Percentiles rank a stretch among this genome's conserved stretches.
Conservation (phyloP, 2,797 vertebrate genomes). For the Cottoperca gobio region DNA sequence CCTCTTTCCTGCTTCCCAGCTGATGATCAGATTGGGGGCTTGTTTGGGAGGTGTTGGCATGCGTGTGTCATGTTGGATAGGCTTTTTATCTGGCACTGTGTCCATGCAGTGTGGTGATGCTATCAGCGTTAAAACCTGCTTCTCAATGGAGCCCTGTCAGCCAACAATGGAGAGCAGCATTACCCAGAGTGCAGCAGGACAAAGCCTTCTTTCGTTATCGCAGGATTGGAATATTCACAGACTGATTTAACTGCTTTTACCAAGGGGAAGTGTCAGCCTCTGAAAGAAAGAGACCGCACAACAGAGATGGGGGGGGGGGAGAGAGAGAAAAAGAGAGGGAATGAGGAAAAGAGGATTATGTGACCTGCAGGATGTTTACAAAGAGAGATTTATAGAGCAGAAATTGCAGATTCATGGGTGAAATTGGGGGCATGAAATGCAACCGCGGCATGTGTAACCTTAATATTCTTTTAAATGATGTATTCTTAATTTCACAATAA, state of each 20-base stretch:
- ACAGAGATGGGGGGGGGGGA: constrained; percentile 26
- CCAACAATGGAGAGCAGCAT: constrained; percentile 82
- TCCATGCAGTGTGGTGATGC: constrained; percentile 79
- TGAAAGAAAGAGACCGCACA: constrained; percentile 60
- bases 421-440: constrained; percentile 52
- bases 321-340: constrained; percentile 4
- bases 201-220: constrained; percentile 78
- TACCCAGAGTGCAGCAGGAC: constrained; percentile 83
- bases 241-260: constrained; percentile 79
- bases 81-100: constrained; percentile 81
- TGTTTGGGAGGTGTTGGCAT: constrained; percentile 77
- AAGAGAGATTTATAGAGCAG: constrained; percentile 47
- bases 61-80: constrained; percentile 77
- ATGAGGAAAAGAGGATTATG: constrained; percentile 22
- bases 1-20: constrained; percentile 63
- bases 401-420: constrained; percentile 49
- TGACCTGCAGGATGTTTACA: constrained; percentile 65
- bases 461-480: constrained; percentile 31
- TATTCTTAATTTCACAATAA: constrained; percentile 49
- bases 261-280: constrained; percentile 67
- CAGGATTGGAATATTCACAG: constrained; percentile 80
- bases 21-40: constrained; percentile 76
- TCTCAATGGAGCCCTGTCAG: constrained; percentile 83
- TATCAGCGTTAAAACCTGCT: constrained; percentile 80
- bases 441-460: constrained; percentile 25